These are phyloP conservation scores for Chrysina gloriosa DNA, from an alignment of 2,888 invertebrate genomes.

Conservation along the genomic window DNA sequence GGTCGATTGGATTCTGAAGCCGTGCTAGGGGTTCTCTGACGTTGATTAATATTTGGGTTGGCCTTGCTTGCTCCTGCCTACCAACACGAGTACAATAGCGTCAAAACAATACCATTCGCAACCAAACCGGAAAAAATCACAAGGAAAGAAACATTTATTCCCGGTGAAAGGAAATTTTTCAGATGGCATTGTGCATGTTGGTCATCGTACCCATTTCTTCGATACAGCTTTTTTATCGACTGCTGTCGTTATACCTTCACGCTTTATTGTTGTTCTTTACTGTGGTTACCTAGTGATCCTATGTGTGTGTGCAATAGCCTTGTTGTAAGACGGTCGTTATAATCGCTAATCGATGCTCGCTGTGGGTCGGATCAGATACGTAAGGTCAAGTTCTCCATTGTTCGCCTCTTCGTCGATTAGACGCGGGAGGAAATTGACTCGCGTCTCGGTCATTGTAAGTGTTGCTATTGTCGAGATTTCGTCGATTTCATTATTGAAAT, in stretches of 20 bases:
- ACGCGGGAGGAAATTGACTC: slow-evolving; percentile 10
- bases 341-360: slow-evolving; percentile 17
- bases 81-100: slow-evolving; percentile 59
- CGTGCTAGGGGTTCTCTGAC: slow-evolving; percentile 58
- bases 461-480: not conserved
- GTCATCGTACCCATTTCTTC: not conserved
- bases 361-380: not conserved
- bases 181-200: not conserved
- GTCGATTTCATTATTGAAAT: not conserved
- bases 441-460: slow-evolving; percentile 9
- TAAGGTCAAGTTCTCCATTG: not conserved
- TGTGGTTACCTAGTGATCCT: not conserved
- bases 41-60: slow-evolving; percentile 64
- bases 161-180: not conserved
- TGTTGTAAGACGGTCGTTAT: not conserved
- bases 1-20: slow-evolving; percentile 55
- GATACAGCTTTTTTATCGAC: not conserved
- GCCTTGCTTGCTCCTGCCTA: slow-evolving; percentile 60
- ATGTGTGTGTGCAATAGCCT: not conserved
- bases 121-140: slow-evolving; percentile 52
- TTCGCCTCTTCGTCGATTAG: slow-evolving; percentile 4
- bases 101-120: slow-evolving; percentile 59
- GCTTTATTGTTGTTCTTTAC: not conserved
- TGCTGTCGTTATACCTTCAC: not conserved
- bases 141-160: slow-evolving; percentile 43